A percentile compares a stretch with the other conserved stretches of the same genome.
These are phyloP conservation scores for Anaspis maculata DNA, from an alignment of 2,888 invertebrate species.

Conservation along the genomic window DNA sequence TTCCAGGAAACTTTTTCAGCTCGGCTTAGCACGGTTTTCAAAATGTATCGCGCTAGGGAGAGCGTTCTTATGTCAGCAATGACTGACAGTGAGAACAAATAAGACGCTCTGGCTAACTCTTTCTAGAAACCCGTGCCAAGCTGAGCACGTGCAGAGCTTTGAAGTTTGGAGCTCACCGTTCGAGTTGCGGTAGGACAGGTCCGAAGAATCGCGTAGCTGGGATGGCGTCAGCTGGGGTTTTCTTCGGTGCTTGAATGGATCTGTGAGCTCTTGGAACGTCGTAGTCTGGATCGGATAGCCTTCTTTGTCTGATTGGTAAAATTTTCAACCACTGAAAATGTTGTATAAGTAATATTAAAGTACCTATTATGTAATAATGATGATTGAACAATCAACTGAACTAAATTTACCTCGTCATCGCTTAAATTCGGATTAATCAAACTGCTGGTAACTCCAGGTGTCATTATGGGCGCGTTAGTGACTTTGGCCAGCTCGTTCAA, in stretches of 20 bases:
- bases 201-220: conserved; percentile 39
- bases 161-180: conserved; percentile 3
- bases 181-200: conserved; percentile 22
- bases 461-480: conserved; percentile 38
- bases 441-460: conserved; percentile 37
- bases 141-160: too few relatives aligned
- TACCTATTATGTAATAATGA: too few relatives aligned
- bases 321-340: conserved; percentile 34
- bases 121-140: too few relatives aligned
- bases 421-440: conserved; percentile 28
- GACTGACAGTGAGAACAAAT: too few relatives aligned
- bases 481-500: conserved; percentile 39
- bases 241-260: conserved; percentile 13
- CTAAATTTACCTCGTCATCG: conserved; percentile 26
- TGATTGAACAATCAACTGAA: too few relatives aligned
- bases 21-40: too few relatives aligned
- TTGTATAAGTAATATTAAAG: neutral
- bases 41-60: too few relatives aligned
- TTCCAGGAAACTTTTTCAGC: neutral
- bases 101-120: too few relatives aligned
- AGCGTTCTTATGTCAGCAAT: too few relatives aligned
- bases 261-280: conserved; percentile 43
- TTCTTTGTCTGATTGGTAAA: conserved; percentile 28
- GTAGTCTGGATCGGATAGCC: conserved; percentile 42
- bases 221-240: conserved; percentile 25